A percentile compares a stretch with the other conserved stretches of the same genome.
Conservation (phyloP, 2,888 invertebrate genomes). For the Archips crataeganus region DNA sequence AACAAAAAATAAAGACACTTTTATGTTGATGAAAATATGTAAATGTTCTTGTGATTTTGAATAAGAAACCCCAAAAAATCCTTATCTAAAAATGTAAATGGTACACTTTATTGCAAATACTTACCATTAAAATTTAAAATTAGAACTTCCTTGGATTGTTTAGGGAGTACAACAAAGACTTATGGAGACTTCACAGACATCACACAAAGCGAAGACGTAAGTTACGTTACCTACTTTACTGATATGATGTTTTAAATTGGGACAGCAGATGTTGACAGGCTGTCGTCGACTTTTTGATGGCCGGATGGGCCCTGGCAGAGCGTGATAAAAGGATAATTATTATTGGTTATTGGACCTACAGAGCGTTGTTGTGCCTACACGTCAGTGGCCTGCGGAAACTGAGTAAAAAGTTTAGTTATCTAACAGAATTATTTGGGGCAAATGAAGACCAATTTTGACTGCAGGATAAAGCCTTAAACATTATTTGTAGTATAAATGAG, state of each 20-base stretch:
- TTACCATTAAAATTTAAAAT: too few relatives aligned
- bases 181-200: background rate
- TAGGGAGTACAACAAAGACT: background rate
- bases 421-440: too few relatives aligned
- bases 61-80: too few relatives aligned
- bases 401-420: background rate
- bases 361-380: conserved; percentile 29
- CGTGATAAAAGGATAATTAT: conserved; percentile 71
- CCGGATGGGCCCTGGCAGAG: conserved; percentile 70
- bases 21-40: too few relatives aligned
- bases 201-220: background rate
- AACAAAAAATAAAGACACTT: too few relatives aligned
- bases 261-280: conserved; percentile 79
- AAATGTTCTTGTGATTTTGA: too few relatives aligned
- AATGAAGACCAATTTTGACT: too few relatives aligned
- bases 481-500: too few relatives aligned
- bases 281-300: conserved; percentile 70
- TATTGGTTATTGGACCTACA: conserved; percentile 64
- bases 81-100: too few relatives aligned
- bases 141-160: background rate
- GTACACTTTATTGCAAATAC: too few relatives aligned
- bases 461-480: too few relatives aligned
- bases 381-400: background rate
- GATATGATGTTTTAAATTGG: conserved; percentile 72
- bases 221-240: conserved; percentile 34